Evolutionary conservation across 1,140 invertebrate species (phyloP), one percentile per base, ranked within the genome.

Genomic region (Drosophila santomea): DNA sequence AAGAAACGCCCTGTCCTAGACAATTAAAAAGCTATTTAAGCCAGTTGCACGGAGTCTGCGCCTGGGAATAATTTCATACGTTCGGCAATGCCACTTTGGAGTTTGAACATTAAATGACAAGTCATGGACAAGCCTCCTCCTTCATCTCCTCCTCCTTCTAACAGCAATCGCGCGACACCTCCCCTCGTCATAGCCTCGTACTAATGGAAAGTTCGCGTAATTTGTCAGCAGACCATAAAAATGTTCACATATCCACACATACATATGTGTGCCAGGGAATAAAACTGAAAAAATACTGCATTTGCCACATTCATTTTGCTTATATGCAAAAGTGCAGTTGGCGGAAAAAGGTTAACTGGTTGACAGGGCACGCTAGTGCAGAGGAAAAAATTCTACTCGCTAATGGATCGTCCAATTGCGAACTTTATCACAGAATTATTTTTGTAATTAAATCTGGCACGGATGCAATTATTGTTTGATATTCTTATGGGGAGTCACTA

Each of bases 221-320:
- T 86, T 86, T 86, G 82, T 82, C 82, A 86, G 82, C 83, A 86
- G 83, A 82, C 83, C 75, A 82, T 88, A 88, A 86, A 86, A 86
- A 86, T 78, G 12, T 69, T 74, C 38, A 59, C 39, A 39, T 14
- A 25, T 25, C 20, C 20, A 20, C 2, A 20, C 20, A 3, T 25
- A 58, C 7, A 15, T 39, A 58, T 62, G 32, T 54, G 45, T 44
- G 47, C 32, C 69, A 64, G 35, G 41, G 12, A 39, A 14, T 39
- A 77, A 36, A 45, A 45, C 17, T 45, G 50, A 43, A 60, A 36
- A 44, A 14, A 39, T 39, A 64, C 44, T 47, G 71, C 35, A 73
- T 52, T 58, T 39, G 72, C 45, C 60, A 59, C 60, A 76, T 76
- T 76, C 59, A 66, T 47, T 43, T 54, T 36, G 36, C 55, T 51